Conservation (phyloP, 2,888 invertebrate genomes). For the Brachycybe producta region DNA sequence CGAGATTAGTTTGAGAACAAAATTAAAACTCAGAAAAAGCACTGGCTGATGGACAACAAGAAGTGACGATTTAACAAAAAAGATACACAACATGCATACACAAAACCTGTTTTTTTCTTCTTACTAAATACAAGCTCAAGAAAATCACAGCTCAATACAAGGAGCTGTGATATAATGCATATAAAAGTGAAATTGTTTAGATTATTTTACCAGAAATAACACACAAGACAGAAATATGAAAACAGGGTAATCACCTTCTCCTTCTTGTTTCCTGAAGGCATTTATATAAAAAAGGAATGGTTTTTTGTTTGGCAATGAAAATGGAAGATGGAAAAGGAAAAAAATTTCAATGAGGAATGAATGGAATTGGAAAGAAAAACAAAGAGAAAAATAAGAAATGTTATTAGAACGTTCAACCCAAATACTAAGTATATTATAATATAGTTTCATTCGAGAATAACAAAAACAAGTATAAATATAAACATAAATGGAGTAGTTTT, state of each 20-base stretch:
- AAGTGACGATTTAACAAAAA: no score
- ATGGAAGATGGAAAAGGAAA: no score
- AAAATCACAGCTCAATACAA: not conserved
- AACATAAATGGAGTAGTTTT: not conserved
- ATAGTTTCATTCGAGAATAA: no score
- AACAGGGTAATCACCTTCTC: conserved; percentile 15
- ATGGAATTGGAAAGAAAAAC: conserved; percentile 11
- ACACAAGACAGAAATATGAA: conserved; percentile 8
- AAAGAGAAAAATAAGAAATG: conserved; percentile 12
- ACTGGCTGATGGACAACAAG: no score
- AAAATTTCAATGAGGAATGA: conserved; percentile 7
- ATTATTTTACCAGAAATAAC: not conserved
- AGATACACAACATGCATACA: not conserved
- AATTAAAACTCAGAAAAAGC: no score
- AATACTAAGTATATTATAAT: not conserved
- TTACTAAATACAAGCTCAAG: not conserved
- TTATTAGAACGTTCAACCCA: conserved; percentile 3
- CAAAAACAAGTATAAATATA: not conserved
- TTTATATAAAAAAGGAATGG: conserved; percentile 4
- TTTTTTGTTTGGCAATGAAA: no score
- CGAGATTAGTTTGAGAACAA: no score
- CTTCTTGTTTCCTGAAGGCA: conserved; percentile 15
- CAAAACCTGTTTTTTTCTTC: not conserved
- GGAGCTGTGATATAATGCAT: not conserved
- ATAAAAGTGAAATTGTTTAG: not conserved